Evolutionary conservation across 2,797 vertebrate genomes (phyloP), one percentile per base, ranked within the genome.

Genomic region (Mycteria americana): DNA sequence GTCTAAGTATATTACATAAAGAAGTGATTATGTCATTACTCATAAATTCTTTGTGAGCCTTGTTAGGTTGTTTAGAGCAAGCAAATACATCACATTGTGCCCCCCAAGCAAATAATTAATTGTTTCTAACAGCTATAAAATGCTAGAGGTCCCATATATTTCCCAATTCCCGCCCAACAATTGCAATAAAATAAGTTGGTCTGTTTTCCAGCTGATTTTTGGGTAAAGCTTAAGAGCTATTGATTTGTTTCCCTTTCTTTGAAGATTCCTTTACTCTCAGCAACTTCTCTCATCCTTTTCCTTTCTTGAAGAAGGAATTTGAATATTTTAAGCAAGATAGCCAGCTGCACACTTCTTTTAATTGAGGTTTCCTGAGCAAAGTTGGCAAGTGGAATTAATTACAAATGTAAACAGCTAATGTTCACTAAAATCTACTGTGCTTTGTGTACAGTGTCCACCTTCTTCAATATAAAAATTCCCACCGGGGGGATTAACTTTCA

Each of bases 161-260:
- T 87, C 62, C 59, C 82, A 84, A 7, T 88, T 94, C 50, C 65
- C 3, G 1, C 57, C 65, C 48, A 88, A 72, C 33, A 91, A 39
- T 39, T 79, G 77, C 56, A 76, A 22, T 83, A 68, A 62, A 92
- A 75, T 73, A 79, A 81, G n/a, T 89, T 78, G 64, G 9, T 93
- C 46, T 92, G 81, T 93, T 91, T 95, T 94, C 85, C 46, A 88
- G 31, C 31, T 95, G 74, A 67, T 95, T 65, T 96, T 95, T 81
- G 62, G 56, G n/a, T 93, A 94, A 84, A 93, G 25, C 43, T 86
- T 59, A 85, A 81, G 74, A 86, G 30, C 41, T 67, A 18, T 28
- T 37, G 35, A 74, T 89, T 88, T 92, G 13, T 84, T 94, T 95
- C 60, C 25, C 22, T 95, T 91, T 87, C 51, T 88, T 89, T 92